Evolutionary conservation across 2,113 vertebrate genomes (phyloP).

Genomic region (Gopherus evgoodei): DNA sequence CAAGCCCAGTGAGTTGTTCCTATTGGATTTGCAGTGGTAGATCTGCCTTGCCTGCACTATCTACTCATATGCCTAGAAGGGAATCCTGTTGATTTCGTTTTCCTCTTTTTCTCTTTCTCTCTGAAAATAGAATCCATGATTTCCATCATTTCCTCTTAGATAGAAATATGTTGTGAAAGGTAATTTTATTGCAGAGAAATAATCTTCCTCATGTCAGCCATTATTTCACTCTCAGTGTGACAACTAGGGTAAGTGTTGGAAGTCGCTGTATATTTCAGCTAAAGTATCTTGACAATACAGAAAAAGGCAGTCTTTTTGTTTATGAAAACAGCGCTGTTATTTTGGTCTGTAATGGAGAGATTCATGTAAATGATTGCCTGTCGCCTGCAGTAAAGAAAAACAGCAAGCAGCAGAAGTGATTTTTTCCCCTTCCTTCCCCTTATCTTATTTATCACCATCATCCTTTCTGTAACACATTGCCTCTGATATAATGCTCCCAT

Average conservation of each 20-base stretch:
- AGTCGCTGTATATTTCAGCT: constrained; percentile 76
- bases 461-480: not conserved
- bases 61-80: not conserved
- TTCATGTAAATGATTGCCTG: constrained; percentile 77
- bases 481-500: not conserved
- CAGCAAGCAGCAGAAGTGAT: not conserved
- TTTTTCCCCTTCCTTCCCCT: constrained; percentile 27
- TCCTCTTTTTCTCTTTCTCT: constrained; percentile 39
- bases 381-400: constrained; percentile 62
- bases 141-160: constrained; percentile 78
- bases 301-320: constrained; percentile 76
- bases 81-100: constrained; percentile 67
- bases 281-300: constrained; percentile 80
- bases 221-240: constrained; percentile 81
- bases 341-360: constrained; percentile 76
- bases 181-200: constrained; percentile 79
- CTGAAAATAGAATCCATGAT: constrained; percentile 77
- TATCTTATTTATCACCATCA: constrained; percentile 11
- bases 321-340: constrained; percentile 78
- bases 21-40: constrained; percentile 18
- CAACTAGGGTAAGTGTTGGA: constrained; percentile 78
- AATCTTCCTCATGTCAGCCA: constrained; percentile 80
- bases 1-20: not conserved
- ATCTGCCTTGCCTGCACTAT: not conserved
- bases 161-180: constrained; percentile 80